Base-by-base conservation (phyloP, 2,797 vertebrate genomes). In the Spheniscus humboldti region DNA sequence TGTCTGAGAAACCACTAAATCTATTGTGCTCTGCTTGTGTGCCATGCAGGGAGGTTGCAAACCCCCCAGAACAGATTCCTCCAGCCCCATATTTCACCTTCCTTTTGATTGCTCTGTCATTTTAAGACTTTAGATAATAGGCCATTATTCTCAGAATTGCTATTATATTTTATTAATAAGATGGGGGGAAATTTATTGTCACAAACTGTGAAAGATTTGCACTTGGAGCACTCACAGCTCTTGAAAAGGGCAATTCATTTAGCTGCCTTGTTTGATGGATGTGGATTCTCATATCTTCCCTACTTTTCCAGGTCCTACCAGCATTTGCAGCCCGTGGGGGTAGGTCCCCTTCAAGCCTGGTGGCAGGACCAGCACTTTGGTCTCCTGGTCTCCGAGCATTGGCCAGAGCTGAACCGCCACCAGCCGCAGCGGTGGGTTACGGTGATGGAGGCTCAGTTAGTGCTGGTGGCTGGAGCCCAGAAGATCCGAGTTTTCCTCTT, bases 111-210 rank as follows among this genome's bases (percentile, higher is more conserved):
- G 81, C 64, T 66, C 92, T 97, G 90, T 97, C 95, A 78, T 88
- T 76, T 93, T 20, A 57, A 96, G 94, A 88, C 95, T 96, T 96
- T 90, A 97, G 91, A 84, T 96, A 97, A 96, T 83, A 97, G 95
- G 62, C 95, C 76, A 91, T 96, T 96, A 95, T 96, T 97, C 96
- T 96, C 89, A 55, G 95, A 96, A 96, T 92, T 94, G 88, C 94
- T 82, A 41, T 95, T 92, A 96, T 96, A 96, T 96, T 97, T 97
- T 98, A 98, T 97, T 97, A 97, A 97, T 96, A 91, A 95, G 75
- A 73, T 53, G 37, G 43, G 56, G 77, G 43, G 55, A 66, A 86
- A 93, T 94, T 96, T 96, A 94, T 90, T 84, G 66, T 93, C 66
- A 75, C 47, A 82, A 96, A 94, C 68, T 88, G 76, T 47, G 88